A percentile compares a stretch with the other conserved stretches of the same genome.
Evolutionary conservation across 2,888 invertebrate species (phyloP).

Genomic region (Bimastos eiseni): DNA sequence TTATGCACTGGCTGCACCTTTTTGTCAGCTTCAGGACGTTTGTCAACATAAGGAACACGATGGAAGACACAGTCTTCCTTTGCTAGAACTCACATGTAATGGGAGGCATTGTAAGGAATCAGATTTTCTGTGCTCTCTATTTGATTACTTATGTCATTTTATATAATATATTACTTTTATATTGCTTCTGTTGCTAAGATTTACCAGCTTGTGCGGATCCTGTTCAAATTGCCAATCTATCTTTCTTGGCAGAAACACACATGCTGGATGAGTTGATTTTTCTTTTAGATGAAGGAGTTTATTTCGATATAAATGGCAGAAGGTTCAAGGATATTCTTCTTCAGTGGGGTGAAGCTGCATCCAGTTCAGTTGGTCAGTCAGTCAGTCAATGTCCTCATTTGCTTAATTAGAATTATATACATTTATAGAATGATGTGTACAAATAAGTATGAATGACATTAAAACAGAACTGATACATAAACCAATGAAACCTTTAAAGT

Average conservation of each 20-base stretch:
- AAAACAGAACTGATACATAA: background rate
- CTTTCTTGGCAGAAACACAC: background rate
- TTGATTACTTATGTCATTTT: background rate
- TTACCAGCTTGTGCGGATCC: background rate
- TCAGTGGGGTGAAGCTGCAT: slow-evolving; percentile 18
- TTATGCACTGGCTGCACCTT: no score
- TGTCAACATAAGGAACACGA: no score
- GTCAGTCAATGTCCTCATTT: slow-evolving; percentile 10
- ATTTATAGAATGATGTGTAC: background rate
- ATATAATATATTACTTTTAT: background rate
- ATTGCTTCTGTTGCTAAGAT: background rate
- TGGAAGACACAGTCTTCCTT: background rate
- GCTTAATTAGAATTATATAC: background rate
- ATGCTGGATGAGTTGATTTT: background rate
- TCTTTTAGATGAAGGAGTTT: slow-evolving; percentile 17
- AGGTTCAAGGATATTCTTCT: slow-evolving; percentile 14
- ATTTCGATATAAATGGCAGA: slow-evolving; percentile 4
- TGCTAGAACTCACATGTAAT: no score
- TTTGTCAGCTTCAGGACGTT: no score
- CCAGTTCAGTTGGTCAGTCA: slow-evolving; percentile 21
- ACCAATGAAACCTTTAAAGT: background rate
- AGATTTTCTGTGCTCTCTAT: background rate
- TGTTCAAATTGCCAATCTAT: background rate
- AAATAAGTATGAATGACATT: background rate
- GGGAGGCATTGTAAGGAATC: no score